Conservation (phyloP, 2,888 invertebrate species). For the Punctoribates punctum region DNA sequence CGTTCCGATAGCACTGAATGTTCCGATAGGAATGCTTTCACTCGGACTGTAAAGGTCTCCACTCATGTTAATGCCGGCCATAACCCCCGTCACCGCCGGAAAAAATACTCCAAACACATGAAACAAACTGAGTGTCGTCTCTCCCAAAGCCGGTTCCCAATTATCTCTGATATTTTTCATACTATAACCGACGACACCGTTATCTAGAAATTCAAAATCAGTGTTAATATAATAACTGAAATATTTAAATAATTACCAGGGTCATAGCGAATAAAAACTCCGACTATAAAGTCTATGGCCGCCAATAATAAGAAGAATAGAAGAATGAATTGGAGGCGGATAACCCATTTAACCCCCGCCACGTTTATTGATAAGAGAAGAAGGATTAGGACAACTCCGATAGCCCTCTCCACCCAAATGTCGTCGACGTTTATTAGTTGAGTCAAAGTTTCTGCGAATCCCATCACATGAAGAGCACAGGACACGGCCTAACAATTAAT, state of each 20-base stretch:
- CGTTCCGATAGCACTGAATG: constrained; percentile 82
- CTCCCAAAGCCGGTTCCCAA: constrained; percentile 71
- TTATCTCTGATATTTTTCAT: constrained; percentile 74
- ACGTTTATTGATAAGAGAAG: constrained; percentile 70
- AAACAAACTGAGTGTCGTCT: constrained; percentile 79
- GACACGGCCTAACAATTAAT: constrained; percentile 98
- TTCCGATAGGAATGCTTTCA: constrained; percentile 88
- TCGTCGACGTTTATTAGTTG: constrained; percentile 62
- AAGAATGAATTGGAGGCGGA: constrained; percentile 85
- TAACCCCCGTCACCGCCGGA: constrained; percentile 91
- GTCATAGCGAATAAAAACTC: constrained; percentile 75
- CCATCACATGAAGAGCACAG: constrained; percentile 90
- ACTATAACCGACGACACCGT: constrained; percentile 82
- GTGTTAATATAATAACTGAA: too few species aligned
- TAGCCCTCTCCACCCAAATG: constrained; percentile 49
- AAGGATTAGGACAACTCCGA: constrained; percentile 24
- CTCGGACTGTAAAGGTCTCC: constrained; percentile 89
- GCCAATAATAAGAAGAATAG: constrained; percentile 79
- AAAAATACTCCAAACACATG: constrained; percentile 96
- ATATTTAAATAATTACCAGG: constrained; percentile 19
- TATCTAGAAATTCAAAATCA: constrained; percentile 57
- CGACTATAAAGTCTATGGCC: constrained; percentile 87
- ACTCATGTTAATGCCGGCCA: constrained; percentile 98
- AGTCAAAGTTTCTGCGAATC: constrained; percentile 95
- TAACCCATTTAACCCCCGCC: constrained; percentile 96